phyloP scores from a whole-genome alignment of 2,113 vertebrate genomes.

The Lophius piscatorius region DNA sequence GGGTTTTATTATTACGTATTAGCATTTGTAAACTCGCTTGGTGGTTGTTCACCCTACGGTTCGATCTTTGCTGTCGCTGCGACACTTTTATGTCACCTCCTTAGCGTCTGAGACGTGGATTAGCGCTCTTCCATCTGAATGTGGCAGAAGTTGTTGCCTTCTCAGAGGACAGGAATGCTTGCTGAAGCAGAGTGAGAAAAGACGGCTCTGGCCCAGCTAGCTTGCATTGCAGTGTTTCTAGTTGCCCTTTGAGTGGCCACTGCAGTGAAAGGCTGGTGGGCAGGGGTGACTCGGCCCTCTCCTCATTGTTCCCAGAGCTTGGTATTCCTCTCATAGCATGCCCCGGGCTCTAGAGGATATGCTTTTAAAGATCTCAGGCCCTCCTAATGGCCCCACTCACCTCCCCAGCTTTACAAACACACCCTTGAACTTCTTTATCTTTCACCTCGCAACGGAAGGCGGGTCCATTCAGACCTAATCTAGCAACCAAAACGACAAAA shows the following conservation, averaged over 20 bases:
- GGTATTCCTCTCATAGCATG: slow-evolving; percentile 83
- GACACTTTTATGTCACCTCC: no score
- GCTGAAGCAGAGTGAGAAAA: not conserved
- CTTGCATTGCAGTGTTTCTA: slow-evolving; percentile 29
- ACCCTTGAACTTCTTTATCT: slow-evolving; percentile 27
- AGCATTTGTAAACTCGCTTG: no score
- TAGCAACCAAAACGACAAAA: not conserved
- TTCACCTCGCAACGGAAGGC: slow-evolving; percentile 22
- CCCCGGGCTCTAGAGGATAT: slow-evolving; percentile 72
- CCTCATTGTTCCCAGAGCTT: slow-evolving; percentile 79
- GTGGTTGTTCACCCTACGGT: no score
- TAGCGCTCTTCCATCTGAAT: no score
- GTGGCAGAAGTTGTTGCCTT: no score
- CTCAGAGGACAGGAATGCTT: no score
- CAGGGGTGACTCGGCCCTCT: slow-evolving; percentile 77
- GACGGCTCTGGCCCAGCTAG: slow-evolving; percentile 4
- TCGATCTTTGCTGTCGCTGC: no score
- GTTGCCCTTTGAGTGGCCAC: slow-evolving; percentile 67
- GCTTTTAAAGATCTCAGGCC: slow-evolving; percentile 72
- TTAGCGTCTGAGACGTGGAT: no score
- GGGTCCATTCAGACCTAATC: slow-evolving; percentile 14
- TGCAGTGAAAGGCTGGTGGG: slow-evolving; percentile 68
- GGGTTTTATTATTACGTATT: no score
- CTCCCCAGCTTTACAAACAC: slow-evolving; percentile 44
- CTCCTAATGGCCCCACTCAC: slow-evolving; percentile 59